Evolutionary conservation across 2,797 vertebrate species (phyloP).

Genomic region (Perodicticus potto): DNA sequence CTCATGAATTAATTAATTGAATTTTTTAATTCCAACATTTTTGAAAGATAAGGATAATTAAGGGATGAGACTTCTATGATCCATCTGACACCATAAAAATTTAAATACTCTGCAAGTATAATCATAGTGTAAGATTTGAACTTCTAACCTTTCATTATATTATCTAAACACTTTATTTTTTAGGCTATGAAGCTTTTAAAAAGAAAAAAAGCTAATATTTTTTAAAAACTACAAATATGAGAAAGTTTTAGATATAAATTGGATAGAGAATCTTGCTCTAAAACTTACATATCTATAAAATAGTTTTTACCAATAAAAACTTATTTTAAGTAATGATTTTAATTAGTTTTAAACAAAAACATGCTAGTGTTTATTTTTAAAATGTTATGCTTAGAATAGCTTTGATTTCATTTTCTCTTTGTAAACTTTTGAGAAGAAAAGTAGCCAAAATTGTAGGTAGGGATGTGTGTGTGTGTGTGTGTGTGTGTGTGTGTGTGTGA

Average conservation of each 20-base stretch:
- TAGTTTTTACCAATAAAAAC: neutral
- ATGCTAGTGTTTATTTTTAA: neutral
- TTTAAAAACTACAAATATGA: neutral
- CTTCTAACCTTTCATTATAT: neutral
- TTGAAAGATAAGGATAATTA: neutral
- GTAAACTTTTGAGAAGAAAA: neutral
- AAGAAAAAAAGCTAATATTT: no score
- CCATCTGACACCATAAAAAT: neutral
- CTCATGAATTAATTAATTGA: neutral
- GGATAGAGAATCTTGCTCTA: neutral
- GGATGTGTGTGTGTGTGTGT: neutral
- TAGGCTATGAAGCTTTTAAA: neutral
- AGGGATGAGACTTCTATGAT: neutral
- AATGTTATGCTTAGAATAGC: neutral
- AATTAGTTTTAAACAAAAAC: neutral
- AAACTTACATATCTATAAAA: neutral
- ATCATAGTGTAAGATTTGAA: neutral
- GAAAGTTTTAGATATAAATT: neutral
- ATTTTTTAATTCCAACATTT: neutral
- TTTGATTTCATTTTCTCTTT: neutral
- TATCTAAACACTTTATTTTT: neutral
- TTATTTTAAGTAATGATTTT: neutral
- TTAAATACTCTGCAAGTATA: neutral
- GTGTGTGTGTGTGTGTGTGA: neutral
- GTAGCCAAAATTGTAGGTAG: neutral